A percentile compares a stretch with the other conserved stretches of the same genome.
Conservation (phyloP, 2,113 vertebrate species). For the Centropristis striata region DNA sequence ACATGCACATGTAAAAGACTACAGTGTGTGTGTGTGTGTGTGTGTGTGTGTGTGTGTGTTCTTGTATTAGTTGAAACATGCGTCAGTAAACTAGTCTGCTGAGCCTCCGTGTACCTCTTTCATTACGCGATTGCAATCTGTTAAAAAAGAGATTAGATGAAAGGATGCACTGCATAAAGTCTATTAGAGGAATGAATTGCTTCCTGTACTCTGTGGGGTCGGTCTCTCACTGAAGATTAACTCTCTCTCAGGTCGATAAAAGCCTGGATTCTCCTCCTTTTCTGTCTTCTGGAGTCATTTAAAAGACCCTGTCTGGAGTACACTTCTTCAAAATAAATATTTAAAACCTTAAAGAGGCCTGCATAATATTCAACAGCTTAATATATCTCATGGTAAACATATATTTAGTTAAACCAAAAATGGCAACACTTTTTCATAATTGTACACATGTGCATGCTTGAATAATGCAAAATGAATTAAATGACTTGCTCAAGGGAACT, state of each 20-base stretch:
- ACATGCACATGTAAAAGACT: conserved; percentile 8
- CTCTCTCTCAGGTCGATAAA: conserved; percentile 55
- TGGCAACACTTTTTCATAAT: neutral
- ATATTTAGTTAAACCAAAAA: neutral
- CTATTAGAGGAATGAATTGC: conserved; percentile 75
- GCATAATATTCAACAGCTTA: neutral
- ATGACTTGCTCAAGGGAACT: neutral
- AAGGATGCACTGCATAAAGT: conserved; percentile 59
- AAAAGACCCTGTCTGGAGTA: neutral
- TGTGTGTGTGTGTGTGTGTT: neutral
- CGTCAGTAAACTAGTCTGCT: conserved; percentile 47
- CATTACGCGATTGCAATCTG: conserved; percentile 76
- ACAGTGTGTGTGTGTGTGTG: conserved; percentile 1
- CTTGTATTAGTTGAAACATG: conserved; percentile 30
- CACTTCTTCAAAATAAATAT: conserved; percentile 4
- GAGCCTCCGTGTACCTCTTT: conserved; percentile 50
- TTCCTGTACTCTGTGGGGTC: conserved; percentile 59
- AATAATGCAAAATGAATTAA: neutral
- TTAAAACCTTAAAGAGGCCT: neutral
- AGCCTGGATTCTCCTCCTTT: conserved; percentile 28
- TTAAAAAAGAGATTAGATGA: conserved; percentile 78
- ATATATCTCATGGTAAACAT: neutral
- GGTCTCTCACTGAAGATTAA: conserved; percentile 68
- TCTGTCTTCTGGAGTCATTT: conserved; percentile 29
- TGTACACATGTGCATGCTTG: neutral